Percentiles rank a stretch among this genome's conserved stretches.
Evolutionary conservation across 2,113 vertebrate genomes (phyloP).

Genomic region (Circaetus cinerascens): DNA sequence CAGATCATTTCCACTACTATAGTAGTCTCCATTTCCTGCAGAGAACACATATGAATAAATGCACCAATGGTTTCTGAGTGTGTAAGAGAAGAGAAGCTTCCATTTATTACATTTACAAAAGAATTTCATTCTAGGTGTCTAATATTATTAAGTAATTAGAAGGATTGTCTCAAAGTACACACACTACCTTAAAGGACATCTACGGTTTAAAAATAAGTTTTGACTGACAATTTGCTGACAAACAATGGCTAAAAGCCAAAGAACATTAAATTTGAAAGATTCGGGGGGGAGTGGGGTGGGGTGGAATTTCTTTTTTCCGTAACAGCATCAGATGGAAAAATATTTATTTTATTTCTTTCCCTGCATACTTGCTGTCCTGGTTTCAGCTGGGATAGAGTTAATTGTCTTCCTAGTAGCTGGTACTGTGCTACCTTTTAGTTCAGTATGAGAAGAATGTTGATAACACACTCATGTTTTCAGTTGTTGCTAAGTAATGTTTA

Average conservation of each 20-base stretch:
- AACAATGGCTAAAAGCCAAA: neutral
- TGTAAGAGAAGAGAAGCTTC: neutral
- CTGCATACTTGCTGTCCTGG: neutral
- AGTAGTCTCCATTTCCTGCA: slow-evolving; percentile 89
- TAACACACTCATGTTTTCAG: too few species aligned
- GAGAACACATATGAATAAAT: neutral
- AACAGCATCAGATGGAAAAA: neutral
- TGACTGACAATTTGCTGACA: neutral
- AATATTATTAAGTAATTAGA: neutral
- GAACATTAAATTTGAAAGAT: neutral
- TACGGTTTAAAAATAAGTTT: neutral
- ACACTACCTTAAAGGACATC: neutral
- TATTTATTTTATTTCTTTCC: neutral
- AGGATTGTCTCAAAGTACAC: neutral
- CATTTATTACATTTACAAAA: neutral
- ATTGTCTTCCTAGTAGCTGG: too few species aligned
- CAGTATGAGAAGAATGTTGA: too few species aligned
- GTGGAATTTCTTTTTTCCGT: rapidly evolving
- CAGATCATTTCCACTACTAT: slow-evolving; percentile 92
- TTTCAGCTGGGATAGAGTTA: too few species aligned
- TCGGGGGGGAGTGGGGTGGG: too few species aligned
- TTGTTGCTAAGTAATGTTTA: too few species aligned
- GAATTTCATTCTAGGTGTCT: neutral
- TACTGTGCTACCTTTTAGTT: too few species aligned
- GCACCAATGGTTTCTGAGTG: neutral